Evolutionary conservation across 2,888 invertebrate species (phyloP).

Genomic region (Rhabditophanes sp.): DNA sequence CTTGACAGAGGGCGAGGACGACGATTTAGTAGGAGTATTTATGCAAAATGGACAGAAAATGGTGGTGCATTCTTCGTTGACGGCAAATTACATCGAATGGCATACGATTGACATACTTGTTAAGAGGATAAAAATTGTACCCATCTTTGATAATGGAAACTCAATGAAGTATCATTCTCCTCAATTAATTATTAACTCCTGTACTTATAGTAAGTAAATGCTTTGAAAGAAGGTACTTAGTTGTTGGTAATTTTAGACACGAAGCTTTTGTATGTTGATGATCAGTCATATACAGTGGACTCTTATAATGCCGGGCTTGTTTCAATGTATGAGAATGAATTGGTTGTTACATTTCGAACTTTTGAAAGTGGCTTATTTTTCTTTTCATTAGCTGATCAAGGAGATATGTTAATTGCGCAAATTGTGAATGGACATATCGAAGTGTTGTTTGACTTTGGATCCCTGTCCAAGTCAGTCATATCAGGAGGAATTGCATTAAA

Average conservation of each 20-base stretch:
- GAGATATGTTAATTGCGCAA: constrained; percentile 38
- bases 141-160: constrained; percentile 22
- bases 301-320: constrained; percentile 24
- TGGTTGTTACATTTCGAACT: constrained; percentile 29
- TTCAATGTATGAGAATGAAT: constrained; percentile 41
- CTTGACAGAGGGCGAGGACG: too few relatives aligned
- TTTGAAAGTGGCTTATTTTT: constrained; percentile 38
- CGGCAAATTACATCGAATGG: constrained; percentile 32
- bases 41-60: constrained; percentile 8
- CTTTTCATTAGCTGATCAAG: constrained; percentile 40
- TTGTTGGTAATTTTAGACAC: constrained; percentile 19
- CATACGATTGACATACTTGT: constrained; percentile 18
- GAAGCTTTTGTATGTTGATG: constrained; percentile 28
- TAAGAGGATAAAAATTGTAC: constrained; percentile 18
- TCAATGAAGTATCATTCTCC: constrained; percentile 11
- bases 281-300: constrained; percentile 30
- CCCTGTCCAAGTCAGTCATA: constrained; percentile 20
- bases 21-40: too few relatives aligned
- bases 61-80: constrained; percentile 36
- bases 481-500: constrained; percentile 34
- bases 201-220: constrained; percentile 25
- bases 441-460: constrained; percentile 37
- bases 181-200: constrained; percentile 28
- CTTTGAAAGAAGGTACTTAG: neutral
- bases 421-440: constrained; percentile 31